Base-by-base conservation (phyloP, 2,888 invertebrate species). In the Portevinia maculata region DNA sequence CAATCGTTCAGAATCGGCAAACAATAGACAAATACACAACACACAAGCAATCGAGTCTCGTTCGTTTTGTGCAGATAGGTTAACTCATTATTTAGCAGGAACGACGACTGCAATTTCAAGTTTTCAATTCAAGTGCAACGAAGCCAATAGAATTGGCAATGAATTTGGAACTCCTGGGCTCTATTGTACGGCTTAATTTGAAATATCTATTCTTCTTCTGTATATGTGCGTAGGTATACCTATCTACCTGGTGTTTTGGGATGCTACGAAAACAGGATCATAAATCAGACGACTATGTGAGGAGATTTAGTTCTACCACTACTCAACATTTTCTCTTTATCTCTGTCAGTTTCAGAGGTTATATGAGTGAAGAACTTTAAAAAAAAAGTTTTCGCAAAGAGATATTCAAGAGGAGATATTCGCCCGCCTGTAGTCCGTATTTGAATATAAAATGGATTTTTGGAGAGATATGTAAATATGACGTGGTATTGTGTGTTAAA, bases 81-180 rank as follows among this genome's bases (percentile, higher is more conserved):
- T 30, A 34, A 32, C 24, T 70, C 67, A 73, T 78, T 83, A 83
- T 71, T 60, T 37, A 37, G 44, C 19, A 44, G 44, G 48, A 37
- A 52, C 57, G 46, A 76, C 52, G 71, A 83, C 73, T 83, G 83
- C 83, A 83, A 78, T 73, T 71, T 60, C 65, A 76, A 71, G 65
- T 76, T 81, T 81, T 76, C 81, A 69, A 83, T 83, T 83, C 83
- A 78, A 83, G 83, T 78, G 83, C 83, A 83, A 21, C 62, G 65
- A 67, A 67, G 78, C 83, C 71, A 78, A 83, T 73, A 62, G 83
- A 83, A 83, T 83, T 78, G 83, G 83, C 83, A 83, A 78, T 83
- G 83, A 83, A 79, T 78, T 83, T 64, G 19, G 48, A 67, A 65
- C 55, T 69, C 44, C 41, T 24, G 39, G 17, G 52, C n/a, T 57